Base-by-base conservation (phyloP, 2,797 vertebrate genomes). In the Trachurus trachurus region DNA sequence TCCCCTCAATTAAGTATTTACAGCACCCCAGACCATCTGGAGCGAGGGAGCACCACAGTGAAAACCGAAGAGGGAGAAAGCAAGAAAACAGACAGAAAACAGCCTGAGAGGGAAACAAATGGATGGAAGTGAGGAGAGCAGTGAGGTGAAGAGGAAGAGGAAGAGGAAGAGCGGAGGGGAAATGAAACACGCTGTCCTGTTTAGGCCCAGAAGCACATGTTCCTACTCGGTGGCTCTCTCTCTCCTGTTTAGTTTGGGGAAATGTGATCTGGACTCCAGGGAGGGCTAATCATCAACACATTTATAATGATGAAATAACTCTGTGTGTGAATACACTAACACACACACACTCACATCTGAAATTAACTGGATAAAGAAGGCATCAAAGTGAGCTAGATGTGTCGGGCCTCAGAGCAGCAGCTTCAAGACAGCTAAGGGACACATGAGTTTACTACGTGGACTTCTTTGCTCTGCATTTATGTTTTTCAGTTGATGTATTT, bases 1-100 rank as follows among this genome's bases (percentile, higher is more conserved):
- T 80, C 17, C 17, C 78, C 79, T 85, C 54, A 17, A 89, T 92
- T 86, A 90, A 92, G 87, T 90, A 93, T 94, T 92, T 90, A 92
- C 81, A 87, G 69, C 87, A 74, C 29, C 68, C 47, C 50, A 9
- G 71, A 84, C 81, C 86, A 92, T 89, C 88, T 92, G 87, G 84
- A 71, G 74, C 2, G 49, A 63, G 52, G 58, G 58, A 86, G 77
- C 78, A 65, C 53, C 45, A 40, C 31, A 16, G 69, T 31, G 12
- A 63, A 63, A 59, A 70, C 15, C 44, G n/a, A 37, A 63, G 66
- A 77, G 58, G 61, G 40, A 56, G 40, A 63, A 67, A 19, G 52
- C 75, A 58, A 53, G 42, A 64, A 74, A 59, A 74, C 13, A 9
- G 52, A 66, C 15, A 10, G 59, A 66, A 11, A 59, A 42, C 5